Evolutionary conservation across 2,888 invertebrate genomes (phyloP).

Genomic region (Mycalesis mineus): DNA sequence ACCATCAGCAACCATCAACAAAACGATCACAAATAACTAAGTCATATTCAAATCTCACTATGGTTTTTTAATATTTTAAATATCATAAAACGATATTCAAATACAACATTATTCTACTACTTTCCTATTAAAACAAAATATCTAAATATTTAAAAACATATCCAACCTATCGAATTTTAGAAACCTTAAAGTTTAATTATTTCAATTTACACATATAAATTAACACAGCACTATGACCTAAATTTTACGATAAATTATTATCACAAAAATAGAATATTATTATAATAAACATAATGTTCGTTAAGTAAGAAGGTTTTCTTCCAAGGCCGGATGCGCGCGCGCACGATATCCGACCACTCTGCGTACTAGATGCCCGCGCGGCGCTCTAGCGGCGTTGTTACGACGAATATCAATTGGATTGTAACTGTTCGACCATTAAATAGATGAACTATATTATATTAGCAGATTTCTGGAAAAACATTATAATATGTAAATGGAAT

Average conservation of each 20-base stretch:
- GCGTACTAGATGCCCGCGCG: slow-evolving; percentile 24
- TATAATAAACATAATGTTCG: background rate
- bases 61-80: too few species aligned
- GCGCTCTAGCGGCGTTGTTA: slow-evolving; percentile 18
- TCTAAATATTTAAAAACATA: background rate
- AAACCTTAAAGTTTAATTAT: too few species aligned
- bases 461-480: too few species aligned
- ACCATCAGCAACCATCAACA: background rate
- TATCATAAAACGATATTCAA: background rate
- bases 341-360: slow-evolving; percentile 33
- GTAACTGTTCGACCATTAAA: slow-evolving; percentile 16
- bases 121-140: slow-evolving; percentile 1
- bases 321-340: slow-evolving; percentile 38
- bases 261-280: background rate
- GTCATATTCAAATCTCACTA: too few species aligned
- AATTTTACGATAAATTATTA: background rate
- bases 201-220: too few species aligned
- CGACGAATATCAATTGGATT: slow-evolving; percentile 21
- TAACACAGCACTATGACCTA: too few species aligned
- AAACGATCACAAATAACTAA: background rate
- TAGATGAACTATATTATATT: background rate
- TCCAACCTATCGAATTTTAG: too few species aligned
- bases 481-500: too few species aligned
- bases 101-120: background rate
- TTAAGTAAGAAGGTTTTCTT: background rate